Evolutionary conservation across 2,113 vertebrate genomes (phyloP), one percentile per base, ranked within the genome.

Genomic region (Petromus typicus): DNA sequence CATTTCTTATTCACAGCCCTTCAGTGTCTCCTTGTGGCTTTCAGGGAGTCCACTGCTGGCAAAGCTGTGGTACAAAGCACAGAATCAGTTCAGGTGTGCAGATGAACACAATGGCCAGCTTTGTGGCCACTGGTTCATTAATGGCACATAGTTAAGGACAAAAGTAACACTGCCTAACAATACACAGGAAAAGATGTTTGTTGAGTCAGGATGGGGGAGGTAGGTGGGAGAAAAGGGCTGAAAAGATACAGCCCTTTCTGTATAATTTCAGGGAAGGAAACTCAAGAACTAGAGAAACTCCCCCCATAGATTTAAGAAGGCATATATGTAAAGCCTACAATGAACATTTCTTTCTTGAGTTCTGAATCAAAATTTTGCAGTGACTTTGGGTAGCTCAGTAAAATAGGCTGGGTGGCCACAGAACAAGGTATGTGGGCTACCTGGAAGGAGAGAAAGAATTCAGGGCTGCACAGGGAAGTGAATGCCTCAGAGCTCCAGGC

Each of bases 231-330:
- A 16, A 17, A 78, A 84, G 67, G 2, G 51, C 34, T 95, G 63
- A 96, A 34, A 91, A 88, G 92, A 80, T n/a, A 75, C 2, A 63
- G 69, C 67, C 59, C 34, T 90, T 57, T 80, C 56, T 86, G 30
- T 37, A 51, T 90, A 80, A 93, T 95, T 95, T 94, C 79, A 91
- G 64, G 37, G 48, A 97, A 20, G 12, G 61, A 64, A 95, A 97
- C 71, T 66, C 27, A 78, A 83, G 81, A 91, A 90, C 95, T 61
- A 92, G 92, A 95, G 73, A 95, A 90, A 95, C 25, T 22, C 8
- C 40, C 78, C 32, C 37, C 86, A 51, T 23, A 56, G 66, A 82
- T 45, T 75, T 83, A 79, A 88, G 66, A 80, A 69, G 86, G 27
- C 17, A 67, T 93, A 82, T 67, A 89, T n/a, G 92, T 90, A 92